Evolutionary conservation across 2,888 invertebrate genomes (phyloP).

Genomic region (Hyalella azteca): DNA sequence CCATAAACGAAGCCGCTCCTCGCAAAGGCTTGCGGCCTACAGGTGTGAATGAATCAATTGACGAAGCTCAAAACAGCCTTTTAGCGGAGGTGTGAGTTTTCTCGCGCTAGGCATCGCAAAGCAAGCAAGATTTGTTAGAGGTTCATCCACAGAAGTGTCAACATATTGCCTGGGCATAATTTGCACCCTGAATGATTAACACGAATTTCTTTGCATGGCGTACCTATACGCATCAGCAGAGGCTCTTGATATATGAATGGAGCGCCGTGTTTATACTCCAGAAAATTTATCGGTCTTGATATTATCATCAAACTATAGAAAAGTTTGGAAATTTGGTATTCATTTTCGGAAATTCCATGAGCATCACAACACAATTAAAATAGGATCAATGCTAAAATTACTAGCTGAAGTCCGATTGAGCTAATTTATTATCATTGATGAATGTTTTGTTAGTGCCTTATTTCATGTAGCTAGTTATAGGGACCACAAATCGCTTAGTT

Average conservation of each 20-base stretch:
- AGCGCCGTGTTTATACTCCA: no score
- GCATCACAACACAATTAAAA: no score
- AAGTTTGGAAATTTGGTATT: no score
- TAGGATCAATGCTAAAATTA: no score
- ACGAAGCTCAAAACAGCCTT: neutral
- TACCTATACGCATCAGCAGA: slow-evolving; percentile 3
- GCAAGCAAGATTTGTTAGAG: slow-evolving; percentile 14
- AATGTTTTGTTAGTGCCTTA: no score
- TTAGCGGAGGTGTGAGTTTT: slow-evolving; percentile 29
- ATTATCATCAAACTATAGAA: no score
- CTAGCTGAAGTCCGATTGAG: no score
- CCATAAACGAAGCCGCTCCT: neutral
- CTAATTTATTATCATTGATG: no score
- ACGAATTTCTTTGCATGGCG: neutral
- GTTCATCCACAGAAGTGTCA: slow-evolving; percentile 9
- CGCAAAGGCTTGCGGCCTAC: neutral
- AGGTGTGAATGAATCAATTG: slow-evolving; percentile 14
- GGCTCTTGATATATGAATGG: neutral
- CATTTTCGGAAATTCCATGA: no score
- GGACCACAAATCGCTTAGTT: no score
- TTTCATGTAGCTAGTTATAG: no score
- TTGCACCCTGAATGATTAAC: slow-evolving; percentile 27
- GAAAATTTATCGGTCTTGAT: no score
- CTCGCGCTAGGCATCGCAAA: neutral
- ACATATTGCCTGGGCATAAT: neutral